Evolutionary conservation across 2,113 vertebrate genomes (phyloP), one percentile per base, ranked within the genome.

Genomic region (Microtus montanus): DNA sequence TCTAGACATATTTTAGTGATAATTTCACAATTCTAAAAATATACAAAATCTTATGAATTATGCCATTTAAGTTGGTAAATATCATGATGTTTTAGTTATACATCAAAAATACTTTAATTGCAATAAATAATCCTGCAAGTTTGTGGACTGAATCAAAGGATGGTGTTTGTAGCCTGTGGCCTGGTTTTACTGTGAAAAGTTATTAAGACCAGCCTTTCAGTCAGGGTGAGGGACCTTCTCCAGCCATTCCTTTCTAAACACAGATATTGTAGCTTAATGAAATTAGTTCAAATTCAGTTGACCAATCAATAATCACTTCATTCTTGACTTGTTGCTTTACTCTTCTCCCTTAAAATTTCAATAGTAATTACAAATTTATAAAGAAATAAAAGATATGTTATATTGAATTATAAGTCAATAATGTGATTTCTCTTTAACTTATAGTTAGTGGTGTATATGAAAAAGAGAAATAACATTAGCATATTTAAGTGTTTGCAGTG

Each of bases 271-370:
- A 49, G 3, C 5, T 41, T n/a, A 52, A 61, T 82, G n/a, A 89
- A 97, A 82, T 28, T 83, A 13, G 49, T 87, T 92, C 85, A 61
- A 84, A 95, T 87, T 79, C 35, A 28, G 41, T 52, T 13, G 8
- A 19, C 2, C 30, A 75, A 61, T 75, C 33, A 41, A 63, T 63
- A 17, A 35, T 8, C 11, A 26, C 52, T 35, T 28, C 20, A n/a
- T 30, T 22, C 26, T 80, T 54, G n/a, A n/a, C 19, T 17, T 58
- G 38, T 22, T 93, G 52, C 83, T n/a, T 44, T 70, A 33, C 11
- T 3, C 2, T 70, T 15, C 41, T 61, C 1, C 88, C 71, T 90
- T 61, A 66, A 74, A 85, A 66, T 78, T 95, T 92, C 35, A 90
- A 5, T 89, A 61, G 79, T 61, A 89, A 64, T 44, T 91, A 66